Conservation (phyloP, 1,140 invertebrate genomes). For the Calosoma granatense region DNA sequence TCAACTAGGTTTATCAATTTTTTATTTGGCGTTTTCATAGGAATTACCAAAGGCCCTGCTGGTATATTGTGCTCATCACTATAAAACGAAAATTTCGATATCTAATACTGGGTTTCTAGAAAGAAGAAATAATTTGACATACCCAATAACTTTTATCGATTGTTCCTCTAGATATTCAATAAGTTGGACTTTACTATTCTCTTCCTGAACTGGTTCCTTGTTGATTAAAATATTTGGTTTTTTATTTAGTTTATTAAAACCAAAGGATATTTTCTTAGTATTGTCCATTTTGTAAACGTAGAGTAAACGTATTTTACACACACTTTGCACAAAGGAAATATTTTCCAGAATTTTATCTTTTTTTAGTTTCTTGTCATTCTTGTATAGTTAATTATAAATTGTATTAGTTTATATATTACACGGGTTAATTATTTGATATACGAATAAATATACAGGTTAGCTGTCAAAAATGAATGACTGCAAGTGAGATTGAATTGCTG, state of each 20-base stretch:
- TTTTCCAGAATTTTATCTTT: too few species aligned
- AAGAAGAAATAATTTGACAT: conserved; percentile 28
- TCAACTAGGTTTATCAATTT: conserved; percentile 40
- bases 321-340: too few species aligned
- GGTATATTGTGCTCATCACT: conserved; percentile 44
- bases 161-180: conserved; percentile 67
- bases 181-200: conserved; percentile 46
- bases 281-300: conserved; percentile 19
- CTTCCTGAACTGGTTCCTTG: conserved; percentile 30
- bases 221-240: conserved; percentile 43
- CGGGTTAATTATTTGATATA: too few species aligned
- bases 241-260: conserved; percentile 60
- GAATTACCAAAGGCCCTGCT: conserved; percentile 49
- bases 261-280: conserved; percentile 65
- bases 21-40: conserved; percentile 43
- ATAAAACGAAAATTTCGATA: conserved; percentile 24
- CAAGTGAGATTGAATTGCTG: too few species aligned
- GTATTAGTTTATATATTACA: too few species aligned
- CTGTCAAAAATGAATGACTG: too few species aligned
- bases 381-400: too few species aligned
- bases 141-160: conserved; percentile 60
- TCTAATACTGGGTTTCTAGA: conserved; percentile 10
- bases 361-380: too few species aligned
- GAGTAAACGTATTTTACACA: too few species aligned
- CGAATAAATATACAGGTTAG: too few species aligned